phyloP scores from a whole-genome alignment of 1,140 invertebrate genomes.

The Bombus terrestris region DNA sequence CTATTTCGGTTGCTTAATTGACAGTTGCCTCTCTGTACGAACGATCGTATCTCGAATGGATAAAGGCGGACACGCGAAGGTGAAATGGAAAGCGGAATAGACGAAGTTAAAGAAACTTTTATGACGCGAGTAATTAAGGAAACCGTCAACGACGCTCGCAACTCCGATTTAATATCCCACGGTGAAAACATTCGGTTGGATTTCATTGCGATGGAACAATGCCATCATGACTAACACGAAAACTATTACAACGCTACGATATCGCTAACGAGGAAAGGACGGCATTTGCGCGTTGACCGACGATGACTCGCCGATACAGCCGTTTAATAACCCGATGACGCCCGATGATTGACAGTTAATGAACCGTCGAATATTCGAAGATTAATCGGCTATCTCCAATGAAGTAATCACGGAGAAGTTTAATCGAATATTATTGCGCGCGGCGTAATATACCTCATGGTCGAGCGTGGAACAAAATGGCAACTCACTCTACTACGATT shows the following conservation, averaged over 20 bases:
- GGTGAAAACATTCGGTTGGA: background rate
- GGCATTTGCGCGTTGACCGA: constrained; percentile 3
- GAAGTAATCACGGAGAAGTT: constrained; percentile 57
- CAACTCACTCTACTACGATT: constrained; percentile 75
- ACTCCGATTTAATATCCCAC: no score
- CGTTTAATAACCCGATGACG: constrained; percentile 56
- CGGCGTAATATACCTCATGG: constrained; percentile 63
- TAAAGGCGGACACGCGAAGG: background rate
- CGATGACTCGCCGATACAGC: constrained; percentile 56
- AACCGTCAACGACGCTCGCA: background rate
- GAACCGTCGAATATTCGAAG: constrained; percentile 56
- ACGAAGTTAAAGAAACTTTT: background rate
- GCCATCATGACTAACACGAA: background rate
- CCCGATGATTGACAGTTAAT: constrained; percentile 58
- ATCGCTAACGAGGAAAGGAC: constrained; percentile 37
- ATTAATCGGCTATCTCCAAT: constrained; percentile 61
- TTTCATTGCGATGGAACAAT: background rate
- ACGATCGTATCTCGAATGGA: no score
- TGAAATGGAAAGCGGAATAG: background rate
- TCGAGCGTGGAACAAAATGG: constrained; percentile 75
- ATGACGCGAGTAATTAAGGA: constrained; percentile 2
- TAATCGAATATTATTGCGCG: constrained; percentile 55
- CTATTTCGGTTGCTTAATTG: background rate
- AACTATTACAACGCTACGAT: background rate
- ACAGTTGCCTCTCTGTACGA: background rate